Evolutionary conservation across 2,113 vertebrate species (phyloP), one percentile per base, ranked within the genome.

Genomic region (Apaloderma vittatum): DNA sequence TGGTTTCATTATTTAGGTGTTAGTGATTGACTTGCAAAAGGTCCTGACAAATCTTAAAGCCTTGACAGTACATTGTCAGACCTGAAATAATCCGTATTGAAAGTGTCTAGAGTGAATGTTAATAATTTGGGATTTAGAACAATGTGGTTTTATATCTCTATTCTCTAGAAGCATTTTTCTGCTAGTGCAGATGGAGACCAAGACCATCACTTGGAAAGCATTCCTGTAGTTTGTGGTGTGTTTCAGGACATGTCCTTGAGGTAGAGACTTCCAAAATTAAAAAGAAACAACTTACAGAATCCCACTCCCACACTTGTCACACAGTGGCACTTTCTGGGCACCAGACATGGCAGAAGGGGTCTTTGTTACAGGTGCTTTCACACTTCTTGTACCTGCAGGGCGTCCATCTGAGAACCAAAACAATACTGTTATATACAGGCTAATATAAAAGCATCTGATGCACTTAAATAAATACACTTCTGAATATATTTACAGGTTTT

Each of bases 261-360:
- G 26, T 52, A 55, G 54, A 40, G 11, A 75, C 71, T 74, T 92
- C 32, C 90, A n/a, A 83, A 74, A 66, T 13, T 9, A 43, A 78
- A 84, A 90, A 66, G 21, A 83, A 79, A 34, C 17, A 51, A 99
- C 99, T 98, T 98, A 99, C 99, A 99, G 97, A 66, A 99, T 99
- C 87, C 99, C 99, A 59, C 98, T 99, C 54, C 99, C 99, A 94
- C 99, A 99, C 86, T 99, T 99, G 98, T 99, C 99, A 59, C 99
- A 99, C 91, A 99, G 79, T 3, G 99, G 99, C 98, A 99, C 98
- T 95, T 99, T 99, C 96, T 99, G 99, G 34, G 98, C 97, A 86
- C 99, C 98, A 52, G 99, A 98, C n/a, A 97, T 94, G 29, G 98
- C 97, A 1, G 98, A 54, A 3, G 97, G 95, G 16, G 79, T 93